phyloP scores from a whole-genome alignment of 1,140 invertebrate genomes.

The Formica selysi region DNA sequence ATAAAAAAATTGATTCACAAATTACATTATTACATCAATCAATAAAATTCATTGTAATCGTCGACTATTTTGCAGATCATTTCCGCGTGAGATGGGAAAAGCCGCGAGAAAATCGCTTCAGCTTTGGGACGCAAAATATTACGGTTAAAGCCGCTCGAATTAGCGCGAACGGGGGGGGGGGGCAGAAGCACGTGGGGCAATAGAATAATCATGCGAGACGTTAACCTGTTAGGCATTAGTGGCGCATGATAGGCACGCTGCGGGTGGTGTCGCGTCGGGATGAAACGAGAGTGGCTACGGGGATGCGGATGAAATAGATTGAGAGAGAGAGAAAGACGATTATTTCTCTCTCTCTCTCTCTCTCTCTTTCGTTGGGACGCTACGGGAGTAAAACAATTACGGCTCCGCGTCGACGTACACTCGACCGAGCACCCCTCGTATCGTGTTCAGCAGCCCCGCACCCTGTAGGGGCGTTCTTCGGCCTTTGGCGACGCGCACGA shows the following conservation, averaged over 20 bases:
- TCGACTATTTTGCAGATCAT: not conserved
- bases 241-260: conserved; percentile 85
- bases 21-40: not conserved
- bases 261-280: conserved; percentile 83
- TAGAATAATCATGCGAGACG: conserved; percentile 80
- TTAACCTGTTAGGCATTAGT: conserved; percentile 85
- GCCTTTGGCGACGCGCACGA: conserved; percentile 72
- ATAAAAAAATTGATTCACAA: not conserved
- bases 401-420: conserved; percentile 83
- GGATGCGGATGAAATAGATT: conserved; percentile 83
- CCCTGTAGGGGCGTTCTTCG: conserved; percentile 74
- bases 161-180: conserved; percentile 40
- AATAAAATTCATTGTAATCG: conserved; percentile 5
- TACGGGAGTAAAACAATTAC: conserved; percentile 86
- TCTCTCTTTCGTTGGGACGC: conserved; percentile 34
- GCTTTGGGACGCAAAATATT: conserved; percentile 63
- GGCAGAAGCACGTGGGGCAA: conserved; percentile 65
- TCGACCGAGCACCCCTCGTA: conserved; percentile 83
- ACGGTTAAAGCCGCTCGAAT: conserved; percentile 65
- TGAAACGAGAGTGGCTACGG: conserved; percentile 84
- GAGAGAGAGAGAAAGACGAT: conserved; percentile 74
- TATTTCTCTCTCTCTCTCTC: not conserved
- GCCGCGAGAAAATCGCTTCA: conserved; percentile 23
- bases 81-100: not conserved
- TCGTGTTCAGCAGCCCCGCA: conserved; percentile 70